phyloP scores from a whole-genome alignment of 2,888 invertebrate species.

The Xestia c-nigrum region DNA sequence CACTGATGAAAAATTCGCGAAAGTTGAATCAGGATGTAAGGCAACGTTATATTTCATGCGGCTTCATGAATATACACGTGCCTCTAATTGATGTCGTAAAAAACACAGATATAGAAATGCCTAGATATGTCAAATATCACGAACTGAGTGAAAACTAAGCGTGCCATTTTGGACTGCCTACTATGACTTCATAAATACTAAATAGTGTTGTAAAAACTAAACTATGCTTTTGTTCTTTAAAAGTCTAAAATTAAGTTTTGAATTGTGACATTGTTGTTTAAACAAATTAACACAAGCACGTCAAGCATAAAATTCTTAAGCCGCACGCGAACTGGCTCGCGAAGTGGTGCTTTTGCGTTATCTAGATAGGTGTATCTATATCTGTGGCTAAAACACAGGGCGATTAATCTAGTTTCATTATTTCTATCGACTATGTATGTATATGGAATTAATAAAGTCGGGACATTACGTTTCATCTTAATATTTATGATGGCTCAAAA shows the following conservation, averaged over 20 bases:
- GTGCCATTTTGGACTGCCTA: neutral
- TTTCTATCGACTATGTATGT: slow-evolving; percentile 11
- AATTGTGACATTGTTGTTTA: neutral
- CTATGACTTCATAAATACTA: neutral
- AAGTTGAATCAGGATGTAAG: slow-evolving; percentile 57
- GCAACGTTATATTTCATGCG: slow-evolving; percentile 58
- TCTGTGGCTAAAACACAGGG: slow-evolving; percentile 17
- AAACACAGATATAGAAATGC: neutral
- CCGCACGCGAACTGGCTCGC: neutral
- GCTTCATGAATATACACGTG: slow-evolving; percentile 57
- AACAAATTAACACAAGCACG: neutral
- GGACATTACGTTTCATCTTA: slow-evolving; percentile 11
- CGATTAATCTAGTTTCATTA: slow-evolving; percentile 3
- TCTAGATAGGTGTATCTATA: neutral
- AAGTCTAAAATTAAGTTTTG: neutral
- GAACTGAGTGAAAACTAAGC: neutral
- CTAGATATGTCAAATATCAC: neutral
- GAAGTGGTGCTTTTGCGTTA: neutral
- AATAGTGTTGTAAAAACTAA: neutral
- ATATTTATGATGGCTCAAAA: slow-evolving; percentile 31
- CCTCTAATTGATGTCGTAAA: slow-evolving; percentile 51
- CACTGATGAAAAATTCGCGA: slow-evolving; percentile 65
- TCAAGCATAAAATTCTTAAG: neutral
- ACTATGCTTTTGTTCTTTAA: neutral
- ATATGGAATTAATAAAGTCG: slow-evolving; percentile 11